Conservation (phyloP, 2,797 vertebrate genomes). For the Neomorphus geoffroyi region DNA sequence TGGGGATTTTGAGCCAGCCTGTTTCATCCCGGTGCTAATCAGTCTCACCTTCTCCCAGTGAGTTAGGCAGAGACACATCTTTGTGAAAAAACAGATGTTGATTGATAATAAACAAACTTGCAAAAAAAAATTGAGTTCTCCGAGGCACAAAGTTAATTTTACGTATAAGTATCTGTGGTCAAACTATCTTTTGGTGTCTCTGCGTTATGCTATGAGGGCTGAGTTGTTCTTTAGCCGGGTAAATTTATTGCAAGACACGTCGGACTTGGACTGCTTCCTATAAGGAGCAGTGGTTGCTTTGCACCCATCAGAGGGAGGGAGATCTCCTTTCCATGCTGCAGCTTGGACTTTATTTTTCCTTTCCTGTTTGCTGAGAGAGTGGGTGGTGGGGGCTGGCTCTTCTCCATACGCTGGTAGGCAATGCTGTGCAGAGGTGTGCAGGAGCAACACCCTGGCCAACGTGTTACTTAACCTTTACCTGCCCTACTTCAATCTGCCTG, state of each 20-base stretch:
- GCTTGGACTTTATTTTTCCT: neutral
- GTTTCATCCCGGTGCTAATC: neutral
- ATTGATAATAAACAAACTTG: neutral
- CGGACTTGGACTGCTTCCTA: neutral
- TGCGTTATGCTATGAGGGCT: neutral
- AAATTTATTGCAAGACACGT: neutral
- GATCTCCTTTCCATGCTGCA: neutral
- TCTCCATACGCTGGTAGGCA: fast-evolving
- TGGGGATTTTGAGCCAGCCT: neutral
- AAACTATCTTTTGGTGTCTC: neutral
- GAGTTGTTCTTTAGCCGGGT: neutral
- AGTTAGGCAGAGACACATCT: neutral
- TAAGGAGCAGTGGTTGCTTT: neutral
- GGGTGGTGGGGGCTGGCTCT: neutral
- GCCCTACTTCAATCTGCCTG: neutral
- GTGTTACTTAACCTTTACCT: neutral
- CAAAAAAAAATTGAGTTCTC: neutral
- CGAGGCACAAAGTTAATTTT: neutral
- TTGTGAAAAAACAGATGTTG: neutral
- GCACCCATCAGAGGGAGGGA: fast-evolving
- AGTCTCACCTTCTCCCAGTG: neutral
- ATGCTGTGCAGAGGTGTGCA: neutral
- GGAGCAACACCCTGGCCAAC: neutral
- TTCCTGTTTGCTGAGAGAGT: neutral
- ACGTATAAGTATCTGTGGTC: neutral